phyloP scores from a whole-genome alignment of 2,113 vertebrate genomes.

The Chitala chitala region DNA sequence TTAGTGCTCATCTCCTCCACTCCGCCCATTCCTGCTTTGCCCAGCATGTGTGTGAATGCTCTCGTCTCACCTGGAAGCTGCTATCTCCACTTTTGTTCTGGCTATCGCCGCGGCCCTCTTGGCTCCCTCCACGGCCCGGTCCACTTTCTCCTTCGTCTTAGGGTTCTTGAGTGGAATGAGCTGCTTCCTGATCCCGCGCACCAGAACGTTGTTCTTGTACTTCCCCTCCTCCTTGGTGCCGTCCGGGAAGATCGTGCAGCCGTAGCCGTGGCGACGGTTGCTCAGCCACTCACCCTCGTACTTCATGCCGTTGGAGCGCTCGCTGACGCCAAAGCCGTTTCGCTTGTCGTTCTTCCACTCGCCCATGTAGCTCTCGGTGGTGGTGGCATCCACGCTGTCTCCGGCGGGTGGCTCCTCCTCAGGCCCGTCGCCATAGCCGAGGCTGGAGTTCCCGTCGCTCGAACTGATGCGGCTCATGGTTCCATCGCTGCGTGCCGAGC shows the following conservation, averaged over 20 bases:
- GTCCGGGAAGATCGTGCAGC: constrained; percentile 87
- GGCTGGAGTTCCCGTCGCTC: constrained; percentile 88
- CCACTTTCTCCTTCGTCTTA: constrained; percentile 95
- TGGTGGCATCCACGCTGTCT: constrained; percentile 92
- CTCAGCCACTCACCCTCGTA: constrained; percentile 91
- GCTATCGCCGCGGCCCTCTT: constrained; percentile 85
- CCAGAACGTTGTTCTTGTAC: constrained; percentile 91
- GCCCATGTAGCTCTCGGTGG: constrained; percentile 88
- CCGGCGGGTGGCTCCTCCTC: constrained; percentile 78
- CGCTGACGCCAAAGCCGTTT: constrained; percentile 84
- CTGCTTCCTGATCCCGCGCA: constrained; percentile 85
- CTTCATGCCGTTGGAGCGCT: constrained; percentile 92
- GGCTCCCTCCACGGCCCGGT: constrained; percentile 83
- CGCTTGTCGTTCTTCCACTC: constrained; percentile 97
- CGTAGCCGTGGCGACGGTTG: constrained; percentile 89
- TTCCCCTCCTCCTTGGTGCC: constrained; percentile 90
- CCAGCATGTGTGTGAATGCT: no score
- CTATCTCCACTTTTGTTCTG: constrained; percentile 94
- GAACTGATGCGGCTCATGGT: constrained; percentile 92
- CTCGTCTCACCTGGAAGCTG: constrained; percentile 79
- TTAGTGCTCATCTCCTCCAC: not conserved
- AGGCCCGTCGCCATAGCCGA: constrained; percentile 80
- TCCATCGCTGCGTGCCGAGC: constrained; percentile 86
- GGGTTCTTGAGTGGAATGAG: constrained; percentile 86
- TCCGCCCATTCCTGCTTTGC: not conserved